These are phyloP conservation scores for Scaptomyza tumidula DNA, from an alignment of 2,888 invertebrate genomes.

Conservation along the genomic window DNA sequence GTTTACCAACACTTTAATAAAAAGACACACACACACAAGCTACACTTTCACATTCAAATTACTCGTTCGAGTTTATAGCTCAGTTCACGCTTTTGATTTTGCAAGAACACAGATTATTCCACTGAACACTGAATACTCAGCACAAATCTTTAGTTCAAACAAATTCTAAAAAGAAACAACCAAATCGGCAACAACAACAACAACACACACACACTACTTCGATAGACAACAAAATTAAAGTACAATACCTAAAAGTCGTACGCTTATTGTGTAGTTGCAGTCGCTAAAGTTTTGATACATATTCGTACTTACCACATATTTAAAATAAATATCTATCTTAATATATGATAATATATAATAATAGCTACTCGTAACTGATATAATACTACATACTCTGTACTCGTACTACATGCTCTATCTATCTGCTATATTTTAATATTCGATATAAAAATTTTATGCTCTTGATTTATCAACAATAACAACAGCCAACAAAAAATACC, in stretches of 20 bases:
- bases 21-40: conserved; percentile 16
- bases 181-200: conserved; percentile 18
- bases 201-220: conserved; percentile 18
- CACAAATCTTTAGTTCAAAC: conserved; percentile 8
- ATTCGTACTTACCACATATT: conserved; percentile 46
- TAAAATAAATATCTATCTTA: conserved; percentile 47
- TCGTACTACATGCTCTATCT: conserved; percentile 34
- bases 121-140: conserved; percentile 21
- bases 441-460: conserved; percentile 35
- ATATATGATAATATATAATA: conserved; percentile 38
- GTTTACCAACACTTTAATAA: conserved; percentile 58
- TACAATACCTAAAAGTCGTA: conserved; percentile 54
- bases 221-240: conserved; percentile 21
- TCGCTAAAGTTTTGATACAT: conserved; percentile 67
- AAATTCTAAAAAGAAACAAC: background rate
- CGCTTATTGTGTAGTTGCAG: conserved; percentile 76
- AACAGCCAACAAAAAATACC: conserved; percentile 35
- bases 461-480: conserved; percentile 37
- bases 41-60: conserved; percentile 6
- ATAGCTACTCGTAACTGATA: conserved; percentile 47
- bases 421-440: conserved; percentile 32
- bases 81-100: conserved; percentile 24
- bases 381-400: conserved; percentile 26
- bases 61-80: background rate
- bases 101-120: conserved; percentile 11